Conservation (phyloP, 2,888 invertebrate genomes). For the Mycalesis mineus region DNA sequence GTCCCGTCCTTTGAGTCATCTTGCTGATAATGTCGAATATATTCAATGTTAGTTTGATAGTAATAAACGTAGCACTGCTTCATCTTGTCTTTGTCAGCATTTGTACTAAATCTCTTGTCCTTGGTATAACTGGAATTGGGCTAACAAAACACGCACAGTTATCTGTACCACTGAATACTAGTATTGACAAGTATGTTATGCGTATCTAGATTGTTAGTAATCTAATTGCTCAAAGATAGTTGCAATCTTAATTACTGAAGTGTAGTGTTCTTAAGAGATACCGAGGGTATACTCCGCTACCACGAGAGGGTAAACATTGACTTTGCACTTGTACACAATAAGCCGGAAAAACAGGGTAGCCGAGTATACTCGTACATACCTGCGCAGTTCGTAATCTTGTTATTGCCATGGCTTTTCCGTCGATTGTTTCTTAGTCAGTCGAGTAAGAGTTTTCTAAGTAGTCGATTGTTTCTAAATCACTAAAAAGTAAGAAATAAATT, state of each 20-base stretch:
- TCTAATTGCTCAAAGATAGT: background rate
- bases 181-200: background rate
- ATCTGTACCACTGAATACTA: background rate
- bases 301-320: slow-evolving; percentile 20
- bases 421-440: no score
- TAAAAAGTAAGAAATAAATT: no score
- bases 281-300: slow-evolving; percentile 9
- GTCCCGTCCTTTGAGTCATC: no score
- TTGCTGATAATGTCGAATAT: no score
- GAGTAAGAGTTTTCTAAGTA: no score
- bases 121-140: no score
- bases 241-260: slow-evolving; percentile 2
- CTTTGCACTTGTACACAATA: slow-evolving; percentile 17
- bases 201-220: background rate
- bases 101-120: no score
- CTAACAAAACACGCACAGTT: no score
- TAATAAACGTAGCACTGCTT: no score
- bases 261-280: slow-evolving; percentile 11
- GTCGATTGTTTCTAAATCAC: no score
- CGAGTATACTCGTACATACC: background rate
- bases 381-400: background rate
- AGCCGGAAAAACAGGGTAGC: slow-evolving; percentile 23
- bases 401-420: background rate
- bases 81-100: no score
- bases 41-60: no score